Evolutionary conservation across 2,113 vertebrate genomes (phyloP).

Genomic region (Amblyopsis rosae): DNA sequence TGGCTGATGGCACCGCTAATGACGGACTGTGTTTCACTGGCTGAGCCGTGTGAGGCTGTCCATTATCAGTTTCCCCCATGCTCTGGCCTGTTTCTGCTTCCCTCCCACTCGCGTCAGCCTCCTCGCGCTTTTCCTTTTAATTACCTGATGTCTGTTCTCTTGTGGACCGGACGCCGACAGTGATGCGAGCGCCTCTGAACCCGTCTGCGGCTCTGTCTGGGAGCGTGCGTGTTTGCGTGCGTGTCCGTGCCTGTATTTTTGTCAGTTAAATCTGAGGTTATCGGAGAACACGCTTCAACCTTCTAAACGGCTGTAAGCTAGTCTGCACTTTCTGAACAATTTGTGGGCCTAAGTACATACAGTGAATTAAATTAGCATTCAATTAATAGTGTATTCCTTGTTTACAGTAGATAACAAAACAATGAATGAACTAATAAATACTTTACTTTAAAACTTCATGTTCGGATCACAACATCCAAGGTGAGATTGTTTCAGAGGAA

Average conservation of each 20-base stretch:
- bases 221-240: constrained; percentile 15
- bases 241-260: constrained; percentile 24
- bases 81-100: constrained; percentile 45
- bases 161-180: constrained; percentile 64
- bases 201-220: constrained; percentile 42
- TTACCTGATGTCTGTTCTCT: constrained; percentile 71
- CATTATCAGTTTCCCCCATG: constrained; percentile 57
- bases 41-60: constrained; percentile 58
- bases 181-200: constrained; percentile 56
- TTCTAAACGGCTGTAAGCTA: not conserved
- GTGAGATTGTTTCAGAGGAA: too few species aligned
- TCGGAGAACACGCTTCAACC: constrained; percentile 9
- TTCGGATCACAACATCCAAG: too few species aligned
- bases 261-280: constrained; percentile 19
- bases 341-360: too few species aligned
- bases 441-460: too few species aligned
- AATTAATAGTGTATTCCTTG: not conserved
- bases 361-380: too few species aligned
- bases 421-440: too few species aligned
- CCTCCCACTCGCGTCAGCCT: constrained; percentile 28
- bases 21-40: constrained; percentile 61
- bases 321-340: not conserved
- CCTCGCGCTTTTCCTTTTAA: constrained; percentile 64
- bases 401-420: not conserved
- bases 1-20: constrained; percentile 53